Base-by-base conservation (phyloP, 2,888 invertebrate species). In the Allygus modestus region DNA sequence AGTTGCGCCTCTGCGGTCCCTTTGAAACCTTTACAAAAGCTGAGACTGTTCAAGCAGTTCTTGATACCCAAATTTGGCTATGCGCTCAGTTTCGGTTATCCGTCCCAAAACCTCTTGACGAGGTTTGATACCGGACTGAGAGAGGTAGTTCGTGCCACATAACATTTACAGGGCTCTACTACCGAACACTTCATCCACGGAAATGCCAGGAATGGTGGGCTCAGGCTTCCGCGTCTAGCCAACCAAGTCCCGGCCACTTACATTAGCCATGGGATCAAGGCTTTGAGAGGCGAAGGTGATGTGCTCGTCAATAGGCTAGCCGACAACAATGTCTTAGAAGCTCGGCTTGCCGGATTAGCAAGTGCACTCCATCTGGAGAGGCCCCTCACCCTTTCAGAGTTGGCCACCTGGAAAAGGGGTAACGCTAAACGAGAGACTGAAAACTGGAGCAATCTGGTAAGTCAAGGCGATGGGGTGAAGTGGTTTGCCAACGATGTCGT, bases 281-380 rank as follows among this genome's bases (percentile, higher is more conserved):
- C 41, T 15, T 20, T 23, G 0, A 7, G 58, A 12, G 90, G 90
- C 90, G 90, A 89, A 90, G 91, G 90, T 90, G 90, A 90, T 2
- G 28, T 0, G 58, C 9, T 0, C 23, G 31, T 0, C n/a, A 26
- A 0, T 33, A 26, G 28, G 12, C 46, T 46, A 1, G 46, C 46
- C 46, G 46, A 46, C 7, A 46, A 9, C 12, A 46, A 46, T 17
- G 11, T 9, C 17, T 12, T 46, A 7, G 46, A 46, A 12, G 46
- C 7, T 17, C 46, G 46, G 1, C 46, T 46, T 1, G 46, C 46
- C 11, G 46, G 46, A 12, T 9, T 46, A 12, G 46, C 46, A 2
- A 46, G 12, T 7, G n/a, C 2, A 17, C 15, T 46, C 17, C 7
- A 17, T 17, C 46, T 46, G 2, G 7, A 7, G 11, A 9, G 46